A percentile compares a stretch with the other conserved stretches of the same genome.
Evolutionary conservation across 2,113 vertebrate species (phyloP).

Genomic region (Catagonus wagneri): DNA sequence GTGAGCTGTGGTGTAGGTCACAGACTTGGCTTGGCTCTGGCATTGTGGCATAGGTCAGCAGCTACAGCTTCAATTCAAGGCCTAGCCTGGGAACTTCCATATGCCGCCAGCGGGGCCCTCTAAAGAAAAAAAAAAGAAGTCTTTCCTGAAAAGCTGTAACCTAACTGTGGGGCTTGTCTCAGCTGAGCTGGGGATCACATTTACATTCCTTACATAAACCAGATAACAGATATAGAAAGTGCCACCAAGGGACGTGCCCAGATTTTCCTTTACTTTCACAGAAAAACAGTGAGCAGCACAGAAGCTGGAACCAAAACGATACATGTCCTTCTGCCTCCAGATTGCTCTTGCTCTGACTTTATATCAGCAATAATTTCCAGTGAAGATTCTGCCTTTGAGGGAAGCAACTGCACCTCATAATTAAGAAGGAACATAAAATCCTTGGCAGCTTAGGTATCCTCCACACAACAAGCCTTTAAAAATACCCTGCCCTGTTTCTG

Average conservation of each 20-base stretch:
- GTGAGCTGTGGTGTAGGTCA: too few relatives aligned
- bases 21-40: too few relatives aligned
- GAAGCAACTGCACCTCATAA: constrained; percentile 5
- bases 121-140: too few relatives aligned
- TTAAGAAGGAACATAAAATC: constrained; percentile 16
- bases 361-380: constrained; percentile 20
- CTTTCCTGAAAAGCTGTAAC: neutral
- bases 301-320: neutral
- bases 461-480: neutral
- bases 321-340: neutral
- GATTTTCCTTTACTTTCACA: neutral
- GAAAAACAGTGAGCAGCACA: neutral
- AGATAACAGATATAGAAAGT: neutral
- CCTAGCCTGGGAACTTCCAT: too few relatives aligned
- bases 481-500: constrained; percentile 2
- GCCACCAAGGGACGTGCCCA: neutral
- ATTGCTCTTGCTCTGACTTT: constrained; percentile 31
- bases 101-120: too few relatives aligned
- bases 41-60: too few relatives aligned
- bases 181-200: neutral
- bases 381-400: neutral
- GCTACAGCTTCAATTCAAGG: too few relatives aligned
- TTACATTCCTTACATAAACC: neutral
- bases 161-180: neutral
- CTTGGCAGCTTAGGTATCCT: neutral